Conservation (phyloP, 2,888 invertebrate genomes). For the Syrista parreyssii region DNA sequence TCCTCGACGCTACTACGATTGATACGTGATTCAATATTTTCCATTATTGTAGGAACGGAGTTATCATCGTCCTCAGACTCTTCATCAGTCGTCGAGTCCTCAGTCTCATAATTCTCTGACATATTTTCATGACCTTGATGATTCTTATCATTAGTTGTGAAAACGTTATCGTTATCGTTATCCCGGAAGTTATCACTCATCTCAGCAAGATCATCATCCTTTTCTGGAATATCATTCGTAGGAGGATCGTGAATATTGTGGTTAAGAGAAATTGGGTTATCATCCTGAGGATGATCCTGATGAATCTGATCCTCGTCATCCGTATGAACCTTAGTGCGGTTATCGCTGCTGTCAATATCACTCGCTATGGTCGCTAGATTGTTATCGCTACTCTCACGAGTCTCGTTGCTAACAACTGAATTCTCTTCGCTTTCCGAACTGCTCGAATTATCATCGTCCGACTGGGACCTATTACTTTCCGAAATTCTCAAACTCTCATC, state of each 20-base stretch:
- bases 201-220: slow-evolving; percentile 23
- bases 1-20: neutral
- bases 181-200: slow-evolving; percentile 23
- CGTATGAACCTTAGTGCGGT: neutral
- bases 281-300: slow-evolving; percentile 27
- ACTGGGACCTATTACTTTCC: neutral
- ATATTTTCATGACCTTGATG: neutral
- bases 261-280: slow-evolving; percentile 23
- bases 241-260: slow-evolving; percentile 22
- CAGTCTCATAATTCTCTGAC: slow-evolving; percentile 1
- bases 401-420: neutral
- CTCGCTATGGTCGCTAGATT: slow-evolving; percentile 3
- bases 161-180: slow-evolving; percentile 7
- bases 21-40: slow-evolving; percentile 8
- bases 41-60: slow-evolving; percentile 5
- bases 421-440: slow-evolving; percentile 1
- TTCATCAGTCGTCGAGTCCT: slow-evolving; percentile 19
- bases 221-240: slow-evolving; percentile 11
- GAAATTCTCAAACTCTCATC: slow-evolving; percentile 1
- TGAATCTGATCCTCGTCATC: slow-evolving; percentile 11
- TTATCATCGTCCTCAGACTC: slow-evolving; percentile 15
- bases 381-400: neutral
- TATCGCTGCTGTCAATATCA: slow-evolving; percentile 29
- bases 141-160: slow-evolving; percentile 15
- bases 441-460: neutral